Conservation (phyloP, 2,113 vertebrate species). For the Ctenodactylus gundi region DNA sequence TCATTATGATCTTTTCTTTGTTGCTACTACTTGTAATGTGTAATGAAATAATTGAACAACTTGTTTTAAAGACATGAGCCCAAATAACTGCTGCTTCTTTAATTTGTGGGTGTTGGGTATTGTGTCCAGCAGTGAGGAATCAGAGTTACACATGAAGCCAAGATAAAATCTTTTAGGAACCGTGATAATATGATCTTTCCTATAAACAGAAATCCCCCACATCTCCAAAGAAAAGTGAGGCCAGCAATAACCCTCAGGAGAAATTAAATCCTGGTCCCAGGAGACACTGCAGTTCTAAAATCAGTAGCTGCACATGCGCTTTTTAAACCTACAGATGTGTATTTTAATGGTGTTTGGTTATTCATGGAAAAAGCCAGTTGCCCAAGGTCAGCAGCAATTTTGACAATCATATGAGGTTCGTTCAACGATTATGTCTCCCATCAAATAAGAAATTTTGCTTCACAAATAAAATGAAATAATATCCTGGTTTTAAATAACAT, state of each 20-base stretch:
- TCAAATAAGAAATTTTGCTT: background rate
- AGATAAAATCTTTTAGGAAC: background rate
- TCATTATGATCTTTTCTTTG: too few relatives aligned
- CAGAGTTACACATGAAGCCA: too few relatives aligned
- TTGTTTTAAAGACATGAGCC: too few relatives aligned
- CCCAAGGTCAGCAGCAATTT: background rate
- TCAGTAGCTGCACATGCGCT: background rate
- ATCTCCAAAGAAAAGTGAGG: background rate
- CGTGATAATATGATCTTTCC: background rate
- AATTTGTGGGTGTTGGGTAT: too few relatives aligned
- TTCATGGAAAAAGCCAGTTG: background rate
- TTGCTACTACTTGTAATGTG: too few relatives aligned
- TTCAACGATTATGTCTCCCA: background rate
- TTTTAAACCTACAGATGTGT: background rate
- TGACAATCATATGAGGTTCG: background rate
- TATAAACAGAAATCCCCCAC: background rate
- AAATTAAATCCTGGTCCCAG: background rate
- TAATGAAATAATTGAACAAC: too few relatives aligned
- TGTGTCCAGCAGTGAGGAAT: too few relatives aligned
- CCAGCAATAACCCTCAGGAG: background rate
- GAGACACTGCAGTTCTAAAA: background rate
- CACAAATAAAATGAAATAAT: background rate
- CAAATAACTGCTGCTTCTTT: too few relatives aligned
- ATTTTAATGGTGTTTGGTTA: background rate
- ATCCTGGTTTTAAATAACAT: background rate